phyloP scores from a whole-genome alignment of 2,888 invertebrate species.

The Drosophila kambysellisi region DNA sequence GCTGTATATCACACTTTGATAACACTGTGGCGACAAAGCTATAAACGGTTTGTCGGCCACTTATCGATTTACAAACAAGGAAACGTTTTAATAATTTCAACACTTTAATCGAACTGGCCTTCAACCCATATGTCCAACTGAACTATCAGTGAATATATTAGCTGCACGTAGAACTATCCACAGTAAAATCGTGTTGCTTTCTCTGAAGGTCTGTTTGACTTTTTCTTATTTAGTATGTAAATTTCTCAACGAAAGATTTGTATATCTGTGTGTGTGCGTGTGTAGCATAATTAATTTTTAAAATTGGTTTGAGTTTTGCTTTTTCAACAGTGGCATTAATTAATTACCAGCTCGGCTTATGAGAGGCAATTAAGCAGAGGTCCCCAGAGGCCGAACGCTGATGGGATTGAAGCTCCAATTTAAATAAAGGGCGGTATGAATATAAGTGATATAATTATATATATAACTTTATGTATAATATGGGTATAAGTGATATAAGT shows the following conservation, averaged over 20 bases:
- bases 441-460: too few relatives aligned
- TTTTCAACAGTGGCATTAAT: conserved; percentile 1
- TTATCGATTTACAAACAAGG: background rate
- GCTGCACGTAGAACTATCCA: background rate
- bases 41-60: background rate
- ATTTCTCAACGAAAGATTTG: too few relatives aligned
- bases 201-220: background rate
- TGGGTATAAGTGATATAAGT: too few relatives aligned
- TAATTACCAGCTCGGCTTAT: background rate
- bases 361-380: background rate
- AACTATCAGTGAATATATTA: background rate
- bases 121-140: background rate
- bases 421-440: background rate
- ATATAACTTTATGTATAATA: too few relatives aligned
- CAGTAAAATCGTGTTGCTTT: background rate
- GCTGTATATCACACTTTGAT: conserved; percentile 4
- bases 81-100: too few relatives aligned
- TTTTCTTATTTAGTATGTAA: too few relatives aligned
- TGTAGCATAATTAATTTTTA: conserved; percentile 1
- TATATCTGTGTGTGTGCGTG: background rate
- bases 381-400: background rate
- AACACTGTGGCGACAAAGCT: conserved; percentile 7
- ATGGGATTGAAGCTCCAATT: background rate
- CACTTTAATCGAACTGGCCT: background rate
- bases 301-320: conserved; percentile 1